Conservation (phyloP, 2,888 invertebrate species). For the Tridacna crocea region DNA sequence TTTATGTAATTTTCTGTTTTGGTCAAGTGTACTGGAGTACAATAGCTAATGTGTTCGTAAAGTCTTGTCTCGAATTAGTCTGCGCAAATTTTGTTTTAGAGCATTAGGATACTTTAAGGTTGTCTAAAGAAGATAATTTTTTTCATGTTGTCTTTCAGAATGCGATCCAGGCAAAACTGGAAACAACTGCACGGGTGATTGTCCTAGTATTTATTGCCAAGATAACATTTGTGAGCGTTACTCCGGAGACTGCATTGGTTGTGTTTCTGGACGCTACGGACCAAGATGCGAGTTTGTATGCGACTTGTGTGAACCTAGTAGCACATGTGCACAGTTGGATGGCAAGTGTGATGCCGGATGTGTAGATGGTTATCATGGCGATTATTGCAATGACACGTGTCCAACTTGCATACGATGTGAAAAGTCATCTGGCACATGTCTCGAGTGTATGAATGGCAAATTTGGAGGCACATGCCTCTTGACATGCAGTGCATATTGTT, state of each 20-base stretch:
- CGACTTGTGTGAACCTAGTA: slow-evolving; percentile 34
- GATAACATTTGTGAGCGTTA: slow-evolving; percentile 42
- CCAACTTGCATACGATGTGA: slow-evolving; percentile 44
- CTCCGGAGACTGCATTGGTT: slow-evolving; percentile 37
- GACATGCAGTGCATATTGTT: slow-evolving; percentile 48
- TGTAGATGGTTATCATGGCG: slow-evolving; percentile 38
- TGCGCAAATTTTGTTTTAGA: too few species aligned
- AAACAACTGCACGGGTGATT: slow-evolving; percentile 23
- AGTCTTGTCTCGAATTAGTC: too few species aligned
- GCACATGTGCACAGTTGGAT: slow-evolving; percentile 43
- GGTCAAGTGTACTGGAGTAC: too few species aligned
- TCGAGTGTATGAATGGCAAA: slow-evolving; percentile 34
- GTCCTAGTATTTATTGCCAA: slow-evolving; percentile 38
- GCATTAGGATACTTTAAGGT: too few species aligned
- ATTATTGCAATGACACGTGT: slow-evolving; percentile 38
- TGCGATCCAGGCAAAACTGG: slow-evolving; percentile 41
- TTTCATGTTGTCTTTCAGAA: too few species aligned
- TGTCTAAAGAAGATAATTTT: too few species aligned
- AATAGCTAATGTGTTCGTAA: too few species aligned
- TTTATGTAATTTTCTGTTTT: too few species aligned
- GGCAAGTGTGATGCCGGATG: slow-evolving; percentile 51
- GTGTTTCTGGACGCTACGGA: slow-evolving; percentile 41
- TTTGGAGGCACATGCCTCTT: slow-evolving; percentile 37
- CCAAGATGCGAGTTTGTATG: slow-evolving; percentile 35
- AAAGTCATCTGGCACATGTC: slow-evolving; percentile 38